These are phyloP conservation scores for Australoheros facetus DNA, from an alignment of 2,797 vertebrate species.

Conservation along the genomic window DNA sequence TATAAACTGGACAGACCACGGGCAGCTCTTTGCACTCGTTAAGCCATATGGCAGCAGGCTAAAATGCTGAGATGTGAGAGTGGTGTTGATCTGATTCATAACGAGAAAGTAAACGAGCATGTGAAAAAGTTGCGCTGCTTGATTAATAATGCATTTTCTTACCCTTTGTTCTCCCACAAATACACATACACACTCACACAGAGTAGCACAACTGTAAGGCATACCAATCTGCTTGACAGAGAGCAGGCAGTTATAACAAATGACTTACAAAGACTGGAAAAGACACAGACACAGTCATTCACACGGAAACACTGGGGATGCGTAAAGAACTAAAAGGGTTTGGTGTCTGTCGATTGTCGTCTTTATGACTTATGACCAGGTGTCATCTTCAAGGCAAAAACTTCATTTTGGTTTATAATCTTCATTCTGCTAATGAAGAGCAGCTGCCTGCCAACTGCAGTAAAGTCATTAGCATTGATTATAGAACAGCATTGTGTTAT, in stretches of 20 bases:
- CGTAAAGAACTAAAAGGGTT: conserved; percentile 43
- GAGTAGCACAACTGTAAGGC: conserved; percentile 64
- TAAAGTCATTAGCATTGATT: conserved; percentile 45
- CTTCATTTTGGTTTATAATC: conserved; percentile 56
- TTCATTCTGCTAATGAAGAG: conserved; percentile 44
- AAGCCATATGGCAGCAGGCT: not conserved
- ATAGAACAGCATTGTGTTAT: conserved; percentile 51
- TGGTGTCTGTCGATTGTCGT: conserved; percentile 64
- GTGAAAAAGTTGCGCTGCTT: conserved; percentile 27
- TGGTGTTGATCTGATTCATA: not conserved
- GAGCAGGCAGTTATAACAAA: conserved; percentile 29
- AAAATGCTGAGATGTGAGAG: not conserved
- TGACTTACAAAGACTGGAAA: conserved; percentile 23
- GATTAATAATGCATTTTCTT: conserved; percentile 31
- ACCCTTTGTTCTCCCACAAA: conserved; percentile 23
- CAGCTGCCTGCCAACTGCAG: conserved; percentile 31
- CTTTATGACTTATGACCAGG: conserved; percentile 58
- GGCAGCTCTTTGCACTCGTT: not conserved
- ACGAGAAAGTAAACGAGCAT: conserved; percentile 7
- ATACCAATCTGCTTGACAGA: conserved; percentile 58
- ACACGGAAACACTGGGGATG: conserved; percentile 36
- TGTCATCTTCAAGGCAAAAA: conserved; percentile 62
- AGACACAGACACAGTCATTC: conserved; percentile 22
- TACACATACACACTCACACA: conserved; percentile 17
- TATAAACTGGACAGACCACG: not conserved